Base-by-base conservation (phyloP, 2,113 vertebrate genomes). In the Ctenodactylus gundi region DNA sequence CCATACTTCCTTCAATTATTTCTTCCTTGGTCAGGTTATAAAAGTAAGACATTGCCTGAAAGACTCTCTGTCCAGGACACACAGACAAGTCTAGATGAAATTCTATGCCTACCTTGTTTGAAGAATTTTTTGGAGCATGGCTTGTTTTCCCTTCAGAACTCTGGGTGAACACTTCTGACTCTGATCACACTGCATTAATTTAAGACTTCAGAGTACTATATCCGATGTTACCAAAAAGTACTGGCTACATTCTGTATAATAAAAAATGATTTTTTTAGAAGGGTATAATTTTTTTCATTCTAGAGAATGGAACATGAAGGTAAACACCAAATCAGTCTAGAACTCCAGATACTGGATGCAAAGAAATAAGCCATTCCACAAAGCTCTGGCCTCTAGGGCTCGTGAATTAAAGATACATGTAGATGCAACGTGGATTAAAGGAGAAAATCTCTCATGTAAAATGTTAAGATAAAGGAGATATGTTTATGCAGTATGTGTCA, bases 351-450 rank as follows among this genome's bases (percentile, higher is more conserved):
- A 96, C 96, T 96, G 95, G 94, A 97, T 98, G 97, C 97, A 95
- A 94, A 90, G 94, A 97, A 97, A 95, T 97, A 97, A 97, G 97
- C 97, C 94, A 95, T 95, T 97, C 95, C 97, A 88, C 0, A 49
- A 95, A 97, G 95, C 90, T 97, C 25, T 96, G 92, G 94, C 94
- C 93, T 97, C 58, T 89, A 97, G 97, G 96, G 76, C 81, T 96
- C 85, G 15, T 95, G 96, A 98, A 98, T 98, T 96, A 97, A 97
- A 98, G 96, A 96, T 96, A 95, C 94, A 95, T 95, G 93, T 96
- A 97, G 96, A 97, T 96, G 97, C 96, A 98, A 94, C 97, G 97
- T 96, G 96, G 95, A 97, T 98, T 98, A 98, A 98, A 97, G 85
- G 2, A 97, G 97, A 97, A 98, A 97, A 97, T 97, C 96, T 98